Conservation (phyloP, 2,113 vertebrate species). For the Odontophorus gujanensis region DNA sequence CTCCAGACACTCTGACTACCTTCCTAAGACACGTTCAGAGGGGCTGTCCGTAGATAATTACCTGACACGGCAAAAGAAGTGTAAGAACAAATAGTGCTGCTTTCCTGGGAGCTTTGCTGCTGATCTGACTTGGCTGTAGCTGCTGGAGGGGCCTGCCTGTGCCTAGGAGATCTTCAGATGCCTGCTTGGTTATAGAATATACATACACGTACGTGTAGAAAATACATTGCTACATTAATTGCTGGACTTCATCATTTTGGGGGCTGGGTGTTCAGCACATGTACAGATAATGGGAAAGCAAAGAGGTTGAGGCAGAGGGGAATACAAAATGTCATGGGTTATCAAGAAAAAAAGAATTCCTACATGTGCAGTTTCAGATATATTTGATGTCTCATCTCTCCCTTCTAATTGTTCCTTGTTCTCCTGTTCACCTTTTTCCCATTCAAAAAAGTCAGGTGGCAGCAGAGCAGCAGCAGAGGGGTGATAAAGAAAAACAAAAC, state of each 20-base stretch:
- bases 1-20: neutral
- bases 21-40: neutral
- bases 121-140: neutral
- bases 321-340: neutral
- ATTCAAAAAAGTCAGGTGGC: neutral
- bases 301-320: neutral
- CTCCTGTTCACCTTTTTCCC: neutral
- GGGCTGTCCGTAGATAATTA: neutral
- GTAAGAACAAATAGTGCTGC: neutral
- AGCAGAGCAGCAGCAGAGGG: neutral
- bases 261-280: neutral
- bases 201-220: neutral
- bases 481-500: neutral
- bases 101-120: neutral
- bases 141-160: neutral
- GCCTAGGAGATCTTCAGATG: neutral
- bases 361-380: neutral
- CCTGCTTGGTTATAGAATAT: neutral
- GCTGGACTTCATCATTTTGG: too few species aligned
- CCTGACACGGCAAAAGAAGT: rapidly evolving
- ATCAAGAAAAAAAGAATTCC: neutral
- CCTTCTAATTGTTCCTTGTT: neutral
- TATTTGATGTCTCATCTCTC: neutral
- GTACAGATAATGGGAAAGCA: neutral
- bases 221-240: neutral